Evolutionary conservation across 2,113 vertebrate species (phyloP).

Genomic region (Anhinga anhinga): DNA sequence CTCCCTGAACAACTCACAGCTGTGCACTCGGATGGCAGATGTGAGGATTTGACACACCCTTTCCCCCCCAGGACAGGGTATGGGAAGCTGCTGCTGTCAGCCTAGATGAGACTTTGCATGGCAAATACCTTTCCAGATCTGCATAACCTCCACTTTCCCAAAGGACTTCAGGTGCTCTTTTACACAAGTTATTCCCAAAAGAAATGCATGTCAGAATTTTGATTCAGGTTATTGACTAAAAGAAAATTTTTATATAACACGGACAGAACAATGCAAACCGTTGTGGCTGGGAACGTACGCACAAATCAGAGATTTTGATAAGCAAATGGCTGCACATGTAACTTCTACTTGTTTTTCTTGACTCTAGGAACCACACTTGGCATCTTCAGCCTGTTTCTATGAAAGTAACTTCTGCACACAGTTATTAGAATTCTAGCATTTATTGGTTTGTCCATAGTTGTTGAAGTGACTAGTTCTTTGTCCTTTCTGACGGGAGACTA

Average conservation of each 20-base stretch:
- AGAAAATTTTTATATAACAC: not conserved
- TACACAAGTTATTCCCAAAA: not conserved
- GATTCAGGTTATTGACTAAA: not conserved
- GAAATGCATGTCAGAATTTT: not conserved
- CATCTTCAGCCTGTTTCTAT: not conserved
- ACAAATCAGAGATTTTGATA: not conserved
- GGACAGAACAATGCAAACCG: not conserved
- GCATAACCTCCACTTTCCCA: not conserved
- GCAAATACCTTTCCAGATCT: not conserved
- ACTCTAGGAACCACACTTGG: not conserved
- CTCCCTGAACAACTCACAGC: constrained; percentile 39
- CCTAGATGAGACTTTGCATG: not conserved
- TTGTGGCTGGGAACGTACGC: not conserved
- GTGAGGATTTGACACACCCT: constrained; percentile 5
- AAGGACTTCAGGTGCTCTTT: not conserved
- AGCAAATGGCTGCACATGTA: not conserved
- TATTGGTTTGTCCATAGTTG: not conserved
- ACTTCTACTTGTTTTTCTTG: not conserved
- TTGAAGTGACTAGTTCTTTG: not conserved
- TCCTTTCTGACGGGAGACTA: not conserved
- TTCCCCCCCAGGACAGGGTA: not conserved
- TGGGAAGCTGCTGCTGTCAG: constrained; percentile 2
- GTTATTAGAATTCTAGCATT: not conserved
- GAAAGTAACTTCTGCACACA: not conserved
- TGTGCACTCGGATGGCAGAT: constrained; percentile 24